Evolutionary conservation across 2,113 vertebrate species (phyloP).

Genomic region (Illadopsis cleaveri): DNA sequence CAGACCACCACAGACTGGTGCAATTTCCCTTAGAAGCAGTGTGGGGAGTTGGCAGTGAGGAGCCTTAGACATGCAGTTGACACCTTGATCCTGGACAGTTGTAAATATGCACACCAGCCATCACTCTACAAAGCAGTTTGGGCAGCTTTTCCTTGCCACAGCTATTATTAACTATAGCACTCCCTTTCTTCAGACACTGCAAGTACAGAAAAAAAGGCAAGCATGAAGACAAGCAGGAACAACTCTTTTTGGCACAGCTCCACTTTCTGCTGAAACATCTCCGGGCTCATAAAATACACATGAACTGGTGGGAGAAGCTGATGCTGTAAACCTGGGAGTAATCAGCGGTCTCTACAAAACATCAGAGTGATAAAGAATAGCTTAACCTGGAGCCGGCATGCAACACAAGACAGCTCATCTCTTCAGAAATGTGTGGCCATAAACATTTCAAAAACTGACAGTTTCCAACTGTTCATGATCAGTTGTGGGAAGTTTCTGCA

Average conservation of each 20-base stretch:
- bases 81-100: not conserved
- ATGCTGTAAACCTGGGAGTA: not conserved
- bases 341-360: not conserved
- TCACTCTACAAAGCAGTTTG: not conserved
- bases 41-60: not conserved
- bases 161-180: not conserved
- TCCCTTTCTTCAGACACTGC: not conserved
- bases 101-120: not conserved
- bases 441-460: not conserved
- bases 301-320: constrained; percentile 1
- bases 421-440: not conserved
- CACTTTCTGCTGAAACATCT: not conserved
- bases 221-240: constrained; percentile 30
- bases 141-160: not conserved
- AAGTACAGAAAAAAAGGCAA: not conserved
- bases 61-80: not conserved
- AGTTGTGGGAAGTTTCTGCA: not conserved
- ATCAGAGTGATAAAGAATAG: not conserved
- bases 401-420: not conserved
- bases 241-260: constrained; percentile 16
- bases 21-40: not conserved
- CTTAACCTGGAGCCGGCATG: constrained; percentile 14
- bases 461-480: not conserved
- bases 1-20: not conserved
- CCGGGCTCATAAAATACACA: constrained; percentile 29